Base-by-base conservation (phyloP, 2,113 vertebrate genomes). In the Triplophysa siluroides region DNA sequence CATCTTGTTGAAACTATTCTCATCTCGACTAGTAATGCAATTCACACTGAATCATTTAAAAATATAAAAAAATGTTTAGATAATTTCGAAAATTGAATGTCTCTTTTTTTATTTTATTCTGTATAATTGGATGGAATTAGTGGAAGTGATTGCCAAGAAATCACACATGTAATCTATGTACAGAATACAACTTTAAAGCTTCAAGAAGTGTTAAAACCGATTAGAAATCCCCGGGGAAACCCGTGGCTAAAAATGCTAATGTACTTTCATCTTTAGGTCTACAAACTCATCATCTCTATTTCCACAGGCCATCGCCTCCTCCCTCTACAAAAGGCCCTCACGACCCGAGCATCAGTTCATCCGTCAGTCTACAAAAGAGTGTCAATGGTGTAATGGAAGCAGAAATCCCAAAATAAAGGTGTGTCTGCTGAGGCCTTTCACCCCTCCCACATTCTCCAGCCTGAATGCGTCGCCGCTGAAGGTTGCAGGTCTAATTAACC, bases 401-500 rank as follows among this genome's bases (percentile, higher is more conserved):
- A 16, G 18, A 33, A 24, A 16, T 13, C 24, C 10, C 43, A 11
- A 45, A 45, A 12, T 45, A 45, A 45, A 47, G 23, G 58, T 75
- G 72, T 58, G 70, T 58, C 29, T 38, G 6, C 33, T 62, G n/a
- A 19, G 52, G 16, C 4, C 19, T 2, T 58, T n/a, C 9, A 21
- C 54, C 8, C 54, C 54, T 58, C 52, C 52, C 7, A n/a, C n/a
- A 16, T 16, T 23, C 45, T 65, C 21, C 43, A 52, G 60, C 8
- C 29, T 75, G 50, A n/a, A 61, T n/a, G 45, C 13, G 69, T 63
- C 76, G 8, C 23, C 24, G 19, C 70, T 60, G 66, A 82, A 76
- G 80, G 78, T 82, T 76, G 60, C 70, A 62, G 23, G 79, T 78
- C 66, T 83, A 86, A 87, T 85, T 86, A 88, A 81, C 80, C 76